Evolutionary conservation across 37 sponge, comb jelly and placozoan genomes (phyloP).

Genomic region (Beroe ovata): DNA sequence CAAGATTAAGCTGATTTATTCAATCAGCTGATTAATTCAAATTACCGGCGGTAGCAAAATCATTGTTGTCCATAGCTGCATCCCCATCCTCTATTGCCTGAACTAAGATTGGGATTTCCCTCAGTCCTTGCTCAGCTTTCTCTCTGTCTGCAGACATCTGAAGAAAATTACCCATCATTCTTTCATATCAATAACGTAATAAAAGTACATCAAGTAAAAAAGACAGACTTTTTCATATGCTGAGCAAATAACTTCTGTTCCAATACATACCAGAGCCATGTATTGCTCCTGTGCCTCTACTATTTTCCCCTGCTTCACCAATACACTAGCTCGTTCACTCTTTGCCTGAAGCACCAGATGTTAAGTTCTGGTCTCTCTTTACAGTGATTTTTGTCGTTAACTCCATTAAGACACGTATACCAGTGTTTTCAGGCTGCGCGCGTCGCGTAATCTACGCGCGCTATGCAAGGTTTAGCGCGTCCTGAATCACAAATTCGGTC

Average conservation of each 20-base stretch:
- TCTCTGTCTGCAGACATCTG: constrained; percentile 15
- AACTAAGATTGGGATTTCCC: constrained; percentile 16
- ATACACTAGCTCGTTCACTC: constrained; percentile 80
- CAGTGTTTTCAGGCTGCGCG: too few relatives aligned
- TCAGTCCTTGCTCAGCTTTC: constrained; percentile 13
- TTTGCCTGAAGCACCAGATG: constrained; percentile 66
- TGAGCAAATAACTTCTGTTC: background rate
- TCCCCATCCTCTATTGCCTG: constrained; percentile 39
- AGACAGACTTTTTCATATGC: background rate
- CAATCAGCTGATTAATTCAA: too few relatives aligned
- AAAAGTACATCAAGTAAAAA: too few relatives aligned
- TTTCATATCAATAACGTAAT: background rate
- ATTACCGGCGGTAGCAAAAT: constrained; percentile 49
- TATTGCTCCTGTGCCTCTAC: constrained; percentile 78
- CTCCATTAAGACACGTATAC: constrained; percentile 28
- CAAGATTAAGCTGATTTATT: background rate
- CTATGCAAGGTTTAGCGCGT: too few relatives aligned
- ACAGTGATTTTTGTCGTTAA: too few relatives aligned
- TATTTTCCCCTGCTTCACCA: constrained; percentile 80
- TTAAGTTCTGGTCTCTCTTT: too few relatives aligned
- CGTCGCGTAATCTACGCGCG: too few relatives aligned
- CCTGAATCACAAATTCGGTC: too few relatives aligned
- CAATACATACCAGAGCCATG: constrained; percentile 68
- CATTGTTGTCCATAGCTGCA: constrained; percentile 2
- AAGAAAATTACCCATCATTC: background rate